Evolutionary conservation across 2,888 invertebrate genomes (phyloP), one percentile per base, ranked within the genome.

Genomic region (Entomobrya proxima): DNA sequence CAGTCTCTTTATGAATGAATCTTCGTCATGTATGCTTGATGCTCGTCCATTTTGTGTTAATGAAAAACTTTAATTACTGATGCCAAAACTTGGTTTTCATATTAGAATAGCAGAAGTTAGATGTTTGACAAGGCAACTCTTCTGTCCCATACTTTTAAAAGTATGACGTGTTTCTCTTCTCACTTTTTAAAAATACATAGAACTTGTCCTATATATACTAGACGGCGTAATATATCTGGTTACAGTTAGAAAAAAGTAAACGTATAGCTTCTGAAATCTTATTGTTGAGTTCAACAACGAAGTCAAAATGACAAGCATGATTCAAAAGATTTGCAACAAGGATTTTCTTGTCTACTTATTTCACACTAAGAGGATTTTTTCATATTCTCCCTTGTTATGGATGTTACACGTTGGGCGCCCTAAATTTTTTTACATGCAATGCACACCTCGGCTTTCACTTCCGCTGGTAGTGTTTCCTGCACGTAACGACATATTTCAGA

Each of bases 281-380:
- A 15, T 81, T 81, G 72, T 74, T 81, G 61, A 61, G 82, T 82
- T 82, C 82, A 82, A 72, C 80, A 24, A 21, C 67, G 47, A 72
- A 82, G 82, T 75, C 82, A 75, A 82, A 82, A 75, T 82, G 82
- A 82, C 82, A 82, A 82, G 82, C 75, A 75, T 82, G 82, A 82
- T 75, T 82, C 75, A 74, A 74, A 82, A 82, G 82, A 82, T 82
- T 82, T 82, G 82, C 61, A 64, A 61, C 75, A 50, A 64, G 82
- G 82, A 74, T 82, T 75, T 82, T 75, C 74, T 58, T 82, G 74
- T 81, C 82, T 75, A 61, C 82, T 82, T 75, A 82, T 74, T 81
- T 81, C 81, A 81, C 74, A 47, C 67, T 74, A 80, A 80, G 74
- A 81, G 69, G 81, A 74, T 81, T 74, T 61, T 24, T 37, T 44